Evolutionary conservation across 2,888 invertebrate species (phyloP).

Genomic region (Deilephila porcellus): DNA sequence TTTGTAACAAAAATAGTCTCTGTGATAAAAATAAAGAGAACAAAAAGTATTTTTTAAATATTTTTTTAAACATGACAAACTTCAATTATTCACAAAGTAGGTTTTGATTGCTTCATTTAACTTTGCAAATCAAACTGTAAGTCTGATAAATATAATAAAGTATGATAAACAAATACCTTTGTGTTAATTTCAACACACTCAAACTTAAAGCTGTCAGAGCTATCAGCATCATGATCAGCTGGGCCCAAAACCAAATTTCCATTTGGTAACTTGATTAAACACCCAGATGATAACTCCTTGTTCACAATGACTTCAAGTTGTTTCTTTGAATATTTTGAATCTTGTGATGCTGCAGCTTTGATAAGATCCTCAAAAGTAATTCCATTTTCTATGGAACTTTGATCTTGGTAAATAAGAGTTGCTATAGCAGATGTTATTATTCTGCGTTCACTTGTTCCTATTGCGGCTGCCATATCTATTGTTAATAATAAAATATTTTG

Average conservation of each 20-base stretch:
- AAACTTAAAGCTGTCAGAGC: slow-evolving; percentile 80
- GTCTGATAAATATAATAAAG: neutral
- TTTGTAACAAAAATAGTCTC: slow-evolving; percentile 19
- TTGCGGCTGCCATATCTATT: slow-evolving; percentile 71
- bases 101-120: neutral
- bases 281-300: slow-evolving; percentile 88
- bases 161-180: slow-evolving; percentile 59
- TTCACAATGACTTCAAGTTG: slow-evolving; percentile 87
- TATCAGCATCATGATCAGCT: slow-evolving; percentile 84
- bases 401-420: slow-evolving; percentile 88
- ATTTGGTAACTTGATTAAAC: slow-evolving; percentile 87
- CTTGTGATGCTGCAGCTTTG: slow-evolving; percentile 86
- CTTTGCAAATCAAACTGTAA: neutral
- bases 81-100: neutral
- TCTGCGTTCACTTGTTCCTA: slow-evolving; percentile 76
- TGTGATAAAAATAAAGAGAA: neutral
- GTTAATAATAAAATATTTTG: slow-evolving; percentile 28
- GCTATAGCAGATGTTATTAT: slow-evolving; percentile 89
- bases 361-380: slow-evolving; percentile 88
- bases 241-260: slow-evolving; percentile 89
- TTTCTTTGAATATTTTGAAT: slow-evolving; percentile 86
- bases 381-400: slow-evolving; percentile 89
- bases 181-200: slow-evolving; percentile 76
- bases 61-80: too few relatives aligned
- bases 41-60: neutral